Base-by-base conservation (phyloP, 2,113 vertebrate genomes). In the Hydrochoerus hydrochaeris region DNA sequence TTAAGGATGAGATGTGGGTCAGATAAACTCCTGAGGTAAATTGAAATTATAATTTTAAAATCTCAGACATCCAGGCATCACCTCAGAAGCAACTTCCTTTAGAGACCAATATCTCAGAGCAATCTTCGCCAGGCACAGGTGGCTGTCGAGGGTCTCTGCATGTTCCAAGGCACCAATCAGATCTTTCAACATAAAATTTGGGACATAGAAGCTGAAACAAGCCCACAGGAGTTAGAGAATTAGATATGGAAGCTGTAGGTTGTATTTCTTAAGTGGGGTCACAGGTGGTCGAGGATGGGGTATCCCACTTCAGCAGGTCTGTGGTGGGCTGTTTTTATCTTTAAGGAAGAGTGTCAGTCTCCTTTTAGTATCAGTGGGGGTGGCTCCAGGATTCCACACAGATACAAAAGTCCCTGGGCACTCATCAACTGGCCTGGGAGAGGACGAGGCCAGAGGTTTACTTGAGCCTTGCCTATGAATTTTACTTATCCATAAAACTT, bases 31-130 rank as follows among this genome's bases (percentile, higher is more conserved):
- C 78, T 46, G 69, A 73, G 30, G 38, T 62, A 65, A 73, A 44
- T n/a, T 60, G 67, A 57, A 85, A 54, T 86, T 91, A 91, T 26
- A 84, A n/a, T 75, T 77, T 88, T 84, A 13, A 88, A 88, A 35
- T 78, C 32, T 88, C 49, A 20, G 41, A 67, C 16, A 41, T 13
- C 26, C 19, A 77, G 46, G 11, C 12, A 38, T 65, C 26, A 84
- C 49, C 38, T 92, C 46, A 88, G n/a, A 84, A 46, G 38, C 28
- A 28, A 46, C 17, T 52, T 0, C 32, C 44, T 86, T 22, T 71
- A 52, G 57, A 95, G 73, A 60, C 35, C 12, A 57, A 1, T n/a
- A 67, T 58, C 38, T 60, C 41, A 49, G 65, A 84, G 90, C 82
- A 65, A 46, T 83, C 6, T 22, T 30, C 35, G 13, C 49, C 49